phyloP scores from a whole-genome alignment of 1,140 invertebrate species.

The Platyscapa corneri region DNA sequence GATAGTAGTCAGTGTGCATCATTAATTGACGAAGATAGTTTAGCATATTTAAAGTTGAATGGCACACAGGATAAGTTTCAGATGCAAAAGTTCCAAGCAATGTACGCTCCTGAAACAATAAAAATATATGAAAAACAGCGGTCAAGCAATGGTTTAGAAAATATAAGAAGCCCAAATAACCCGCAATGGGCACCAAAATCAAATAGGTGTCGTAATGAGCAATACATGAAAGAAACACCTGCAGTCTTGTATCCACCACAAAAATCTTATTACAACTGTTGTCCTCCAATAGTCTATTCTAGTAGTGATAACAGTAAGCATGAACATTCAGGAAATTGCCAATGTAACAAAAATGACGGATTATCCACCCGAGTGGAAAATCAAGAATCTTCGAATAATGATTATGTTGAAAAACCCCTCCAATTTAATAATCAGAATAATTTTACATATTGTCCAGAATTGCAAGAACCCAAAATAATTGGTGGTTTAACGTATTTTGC shows the following conservation, averaged over 20 bases:
- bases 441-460: slow-evolving; percentile 5
- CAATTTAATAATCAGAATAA: not conserved
- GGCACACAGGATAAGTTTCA: slow-evolving; percentile 58
- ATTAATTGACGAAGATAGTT: slow-evolving; percentile 50
- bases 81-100: not conserved
- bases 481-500: slow-evolving; percentile 45
- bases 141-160: slow-evolving; percentile 62
- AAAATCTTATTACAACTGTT: not conserved
- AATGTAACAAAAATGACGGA: not conserved
- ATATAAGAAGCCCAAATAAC: slow-evolving; percentile 60
- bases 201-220: not conserved
- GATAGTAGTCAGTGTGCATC: slow-evolving; percentile 55
- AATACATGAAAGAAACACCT: not conserved
- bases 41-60: slow-evolving; percentile 54
- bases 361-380: not conserved
- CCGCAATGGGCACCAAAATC: slow-evolving; percentile 39
- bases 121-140: slow-evolving; percentile 20
- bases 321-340: not conserved
- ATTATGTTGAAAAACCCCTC: not conserved
- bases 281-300: not conserved
- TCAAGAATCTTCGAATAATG: not conserved
- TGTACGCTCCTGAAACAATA: not conserved
- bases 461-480: slow-evolving; percentile 30
- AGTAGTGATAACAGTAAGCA: not conserved
- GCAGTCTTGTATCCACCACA: not conserved